Base-by-base conservation (phyloP, 2,888 invertebrate genomes). In the Cephus sareptanus region DNA sequence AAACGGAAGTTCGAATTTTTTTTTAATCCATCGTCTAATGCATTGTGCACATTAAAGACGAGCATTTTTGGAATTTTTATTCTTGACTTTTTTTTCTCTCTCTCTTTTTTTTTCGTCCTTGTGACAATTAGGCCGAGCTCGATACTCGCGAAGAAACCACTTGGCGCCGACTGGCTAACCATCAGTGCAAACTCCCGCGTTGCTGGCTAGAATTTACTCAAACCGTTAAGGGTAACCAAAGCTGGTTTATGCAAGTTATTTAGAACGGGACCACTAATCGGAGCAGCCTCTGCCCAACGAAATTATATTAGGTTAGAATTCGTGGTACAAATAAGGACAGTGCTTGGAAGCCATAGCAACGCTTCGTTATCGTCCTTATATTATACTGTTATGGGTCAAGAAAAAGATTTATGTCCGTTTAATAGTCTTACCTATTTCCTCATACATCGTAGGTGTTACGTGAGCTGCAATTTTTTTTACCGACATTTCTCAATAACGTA, bases 101-200 rank as follows among this genome's bases (percentile, higher is more conserved):
- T 15, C 15, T 0, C 9, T 40, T 56, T 40, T 23, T 40, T 15
- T 56, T 56, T 83, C 79, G 80, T 81, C 82, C 81, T 83, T 82
- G 81, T 81, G 80, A 81, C 79, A 81, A 82, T 84, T 82, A 77
- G 78, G 76, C 79, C 74, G 79, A 73, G 79, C 79, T 40, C 75
- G 73, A 34, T 73, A 78, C 74, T 68, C 71, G 77, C 75, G 79
- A 77, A 83, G 82, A 83, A 86, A 84, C 84, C 88, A 88, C 87
- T 90, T 90, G 89, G 83, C 89, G 84, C 77, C 80, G 79, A 83
- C 77, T 79, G 78, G 84, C 87, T 90, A 90, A 90, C 81, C 78
- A 87, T 86, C 40, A 83, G 83, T 82, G 85, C 85, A 86, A 90
- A 88, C 84, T 85, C 83, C 76, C 78, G 77, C 75, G 73, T 69